Evolutionary conservation across 2,797 vertebrate species (phyloP), one percentile per base, ranked within the genome.

Genomic region (Chelidonichthys spinosus): DNA sequence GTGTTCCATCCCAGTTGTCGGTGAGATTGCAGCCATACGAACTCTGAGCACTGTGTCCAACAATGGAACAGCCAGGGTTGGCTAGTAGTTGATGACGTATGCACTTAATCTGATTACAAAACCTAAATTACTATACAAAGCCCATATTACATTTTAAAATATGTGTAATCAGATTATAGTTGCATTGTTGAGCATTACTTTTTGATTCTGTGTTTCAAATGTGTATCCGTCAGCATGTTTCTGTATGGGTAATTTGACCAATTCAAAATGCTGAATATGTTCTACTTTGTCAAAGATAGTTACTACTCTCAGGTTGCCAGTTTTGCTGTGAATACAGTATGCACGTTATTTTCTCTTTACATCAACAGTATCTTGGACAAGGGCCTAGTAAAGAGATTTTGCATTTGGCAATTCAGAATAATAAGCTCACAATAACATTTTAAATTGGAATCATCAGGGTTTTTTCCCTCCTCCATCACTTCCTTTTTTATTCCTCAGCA

Each of bases 1-100:
- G 52, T 1, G 33, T 72, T 82, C 42, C 40, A 49, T 37, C 44
- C 79, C 53, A 73, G 70, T 82, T 82, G 58, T n/a, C n/a, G 3
- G 37, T 72, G 55, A 56, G 32, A 61, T 10, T 4, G 4, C 13
- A 32, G 25, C 39, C 42, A 47, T 33, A 59, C 4, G 5, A 53
- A 74, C 52, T 39, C 42, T 13, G 25, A 66, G 37, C 25, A 15
- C 42, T 55, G 50, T 43, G 58, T 64, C 49, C 15, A 59, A 7
- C 10, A 11, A 11, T 42, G 40, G 8, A 42, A 42, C 9, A 11
- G 3, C 40, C 40, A 11, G 40, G 8, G 9, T 42, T 11, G 40
- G 40, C 3, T 42, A 42, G 40, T 42, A 42, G 11, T 11, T 42
- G 8, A 3, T 10, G 2, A 2, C 8, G 11, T 42, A 25, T 25